Evolutionary conservation across 2,113 vertebrate species (phyloP).

Genomic region (Zingel zingel): DNA sequence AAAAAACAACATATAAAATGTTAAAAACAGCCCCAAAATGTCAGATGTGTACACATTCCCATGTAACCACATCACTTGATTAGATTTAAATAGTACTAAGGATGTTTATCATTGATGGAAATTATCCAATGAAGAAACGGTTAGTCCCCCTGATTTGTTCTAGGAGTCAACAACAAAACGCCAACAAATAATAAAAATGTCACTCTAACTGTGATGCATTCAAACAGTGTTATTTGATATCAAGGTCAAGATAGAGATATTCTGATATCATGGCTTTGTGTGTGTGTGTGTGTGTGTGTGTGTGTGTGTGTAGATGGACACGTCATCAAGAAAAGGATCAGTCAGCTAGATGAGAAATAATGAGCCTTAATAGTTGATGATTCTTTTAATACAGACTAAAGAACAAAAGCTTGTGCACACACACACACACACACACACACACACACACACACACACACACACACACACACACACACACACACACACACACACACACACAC

Average conservation of each 20-base stretch:
- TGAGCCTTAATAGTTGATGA: slow-evolving; percentile 46
- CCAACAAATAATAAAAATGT: not conserved
- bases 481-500: not conserved
- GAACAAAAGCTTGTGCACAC: slow-evolving; percentile 7
- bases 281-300: slow-evolving; percentile 8
- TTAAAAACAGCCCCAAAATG: not conserved
- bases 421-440: not conserved
- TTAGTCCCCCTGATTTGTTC: not conserved
- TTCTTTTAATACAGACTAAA: slow-evolving; percentile 41
- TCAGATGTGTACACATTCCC: not conserved
- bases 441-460: not conserved
- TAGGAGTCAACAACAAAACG: not conserved
- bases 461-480: not conserved
- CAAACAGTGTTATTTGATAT: slow-evolving; percentile 2
- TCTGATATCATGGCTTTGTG: not conserved
- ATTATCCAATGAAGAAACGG: not conserved
- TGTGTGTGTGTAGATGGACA: not conserved
- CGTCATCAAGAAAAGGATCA: slow-evolving; percentile 38
- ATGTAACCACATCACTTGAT: slow-evolving; percentile 1
- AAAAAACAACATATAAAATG: not conserved
- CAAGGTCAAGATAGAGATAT: not conserved
- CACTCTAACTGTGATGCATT: not conserved
- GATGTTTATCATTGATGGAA: not conserved
- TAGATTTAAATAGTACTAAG: not conserved
- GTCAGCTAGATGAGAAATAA: slow-evolving; percentile 42